Conservation (phyloP, 2,113 vertebrate species). For the Junco hyemalis region DNA sequence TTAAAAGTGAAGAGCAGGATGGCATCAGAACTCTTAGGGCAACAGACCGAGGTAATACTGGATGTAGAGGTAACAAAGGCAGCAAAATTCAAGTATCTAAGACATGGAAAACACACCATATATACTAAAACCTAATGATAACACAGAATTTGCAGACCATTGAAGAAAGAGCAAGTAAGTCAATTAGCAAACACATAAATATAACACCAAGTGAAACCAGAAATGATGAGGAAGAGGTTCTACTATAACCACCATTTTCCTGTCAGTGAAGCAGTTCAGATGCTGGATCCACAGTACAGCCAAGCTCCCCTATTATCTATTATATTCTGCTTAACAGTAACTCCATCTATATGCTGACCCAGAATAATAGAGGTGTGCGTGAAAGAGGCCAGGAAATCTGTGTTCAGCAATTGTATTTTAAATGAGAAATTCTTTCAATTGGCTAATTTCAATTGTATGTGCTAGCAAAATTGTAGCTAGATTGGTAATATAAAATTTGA, state of each 20-base stretch:
- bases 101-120: neutral
- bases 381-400: neutral
- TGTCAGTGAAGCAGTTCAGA: neutral
- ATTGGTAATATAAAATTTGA: neutral
- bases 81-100: neutral
- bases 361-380: neutral
- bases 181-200: neutral
- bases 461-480: neutral
- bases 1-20: neutral
- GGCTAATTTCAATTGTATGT: neutral
- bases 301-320: accelerated
- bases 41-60: neutral
- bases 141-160: neutral
- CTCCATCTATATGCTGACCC: neutral
- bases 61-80: neutral
- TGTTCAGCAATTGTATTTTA: neutral
- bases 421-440: neutral
- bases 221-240: neutral
- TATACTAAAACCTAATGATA: neutral
- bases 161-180: neutral
- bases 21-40: neutral
- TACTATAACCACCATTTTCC: neutral
- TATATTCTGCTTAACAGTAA: neutral
- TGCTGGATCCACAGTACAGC: neutral
- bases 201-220: neutral